Evolutionary conservation across 2,797 vertebrate genomes (phyloP), one percentile per base, ranked within the genome.

Genomic region (Lepilemur septentrionalis): DNA sequence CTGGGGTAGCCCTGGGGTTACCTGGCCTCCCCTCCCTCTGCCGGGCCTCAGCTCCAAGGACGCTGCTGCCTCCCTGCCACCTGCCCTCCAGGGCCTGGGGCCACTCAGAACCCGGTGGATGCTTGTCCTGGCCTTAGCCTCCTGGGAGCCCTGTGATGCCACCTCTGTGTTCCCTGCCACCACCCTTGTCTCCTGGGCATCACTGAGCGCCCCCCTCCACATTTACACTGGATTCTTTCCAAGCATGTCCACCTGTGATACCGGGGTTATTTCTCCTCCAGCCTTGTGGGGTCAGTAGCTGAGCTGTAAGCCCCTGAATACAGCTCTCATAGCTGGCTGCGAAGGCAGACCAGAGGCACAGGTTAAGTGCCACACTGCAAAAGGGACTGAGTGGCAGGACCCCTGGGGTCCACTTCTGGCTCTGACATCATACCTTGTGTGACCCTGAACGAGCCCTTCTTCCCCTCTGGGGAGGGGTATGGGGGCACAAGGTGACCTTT

Each of bases 391-490:
- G 86, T 69, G 35, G 2, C 6, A 23, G 79, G 41, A 23, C 13
- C 4, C 20, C 25, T 20, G 43, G 23, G 30, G 43, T 67, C 76
- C 46, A 3, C 0, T 30, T 88, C 78, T 35, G 83, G 69, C 57
- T 67, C 57, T 61, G 89, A 82, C 17, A 3, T 52, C n/a, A 22
- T 25, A 65, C 23, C 25, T 52, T 4, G 4, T 61, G 32, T 82
- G 81, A 28, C 59, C 61, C 50, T 28, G 48, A 43, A 61, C 28
- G 18, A 38, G 48, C 12, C 35, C 41, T 22, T 38, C 14, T 11
- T 76, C 48, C 2, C 0, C 4, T 41, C 32, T 52, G 28, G 8
- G 38, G 7, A 35, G 10, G 1, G 8, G 32, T 12, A 1, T 0
- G 4, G 28, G 14, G 30, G 4, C 12, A 9, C 13, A 1, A 70